These are phyloP conservation scores for Ictalurus furcatus DNA, from an alignment of 2,113 vertebrate genomes.

Conservation along the genomic window DNA sequence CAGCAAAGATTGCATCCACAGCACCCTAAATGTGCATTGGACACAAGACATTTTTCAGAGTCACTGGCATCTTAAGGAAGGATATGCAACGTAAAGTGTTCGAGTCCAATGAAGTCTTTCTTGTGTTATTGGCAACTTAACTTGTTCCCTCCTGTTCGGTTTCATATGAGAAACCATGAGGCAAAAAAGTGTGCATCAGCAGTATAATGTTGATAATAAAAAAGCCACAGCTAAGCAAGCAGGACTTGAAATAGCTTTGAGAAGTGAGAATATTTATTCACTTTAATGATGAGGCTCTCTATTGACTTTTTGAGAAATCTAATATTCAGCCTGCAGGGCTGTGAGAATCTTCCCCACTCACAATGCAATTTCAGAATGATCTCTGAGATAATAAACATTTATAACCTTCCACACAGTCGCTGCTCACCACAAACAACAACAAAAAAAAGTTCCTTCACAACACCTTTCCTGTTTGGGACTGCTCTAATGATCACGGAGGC, in stretches of 20 bases:
- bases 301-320: constrained; percentile 79
- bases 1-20: neutral
- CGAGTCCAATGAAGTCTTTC: constrained; percentile 72
- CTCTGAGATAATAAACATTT: constrained; percentile 69
- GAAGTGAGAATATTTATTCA: constrained; percentile 77
- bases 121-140: constrained; percentile 66
- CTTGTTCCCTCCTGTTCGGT: constrained; percentile 51
- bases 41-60: constrained; percentile 20
- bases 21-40: constrained; percentile 2
- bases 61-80: constrained; percentile 35
- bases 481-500: neutral
- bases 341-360: constrained; percentile 63
- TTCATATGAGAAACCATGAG: constrained; percentile 64
- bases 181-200: constrained; percentile 66
- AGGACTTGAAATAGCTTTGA: constrained; percentile 71
- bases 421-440: constrained; percentile 30
- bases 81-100: constrained; percentile 60
- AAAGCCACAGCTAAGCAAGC: constrained; percentile 64
- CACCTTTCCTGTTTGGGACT: constrained; percentile 9
- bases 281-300: constrained; percentile 77
- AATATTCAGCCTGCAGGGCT: constrained; percentile 74
- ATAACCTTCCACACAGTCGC: constrained; percentile 58
- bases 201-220: constrained; percentile 73
- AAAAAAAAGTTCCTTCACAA: neutral
- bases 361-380: constrained; percentile 67